Base-by-base conservation (phyloP, 2,797 vertebrate genomes). In the Eutrigla gurnardus region DNA sequence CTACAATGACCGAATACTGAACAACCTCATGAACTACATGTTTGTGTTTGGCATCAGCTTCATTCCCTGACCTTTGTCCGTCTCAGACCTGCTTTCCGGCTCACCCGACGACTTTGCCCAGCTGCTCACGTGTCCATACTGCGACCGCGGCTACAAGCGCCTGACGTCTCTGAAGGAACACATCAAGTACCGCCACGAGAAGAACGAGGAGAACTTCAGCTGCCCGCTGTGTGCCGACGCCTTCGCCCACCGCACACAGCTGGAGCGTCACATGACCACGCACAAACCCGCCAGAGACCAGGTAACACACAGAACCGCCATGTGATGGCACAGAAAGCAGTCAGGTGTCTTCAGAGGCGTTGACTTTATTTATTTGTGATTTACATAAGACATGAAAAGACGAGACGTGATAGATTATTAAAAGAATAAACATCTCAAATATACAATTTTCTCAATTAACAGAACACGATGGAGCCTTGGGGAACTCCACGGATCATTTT, bases 41-140 rank as follows among this genome's bases (percentile, higher is more conserved):
- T 42, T 42, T 42, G 25, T 25, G 25, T 25, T 25, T 25, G 25
- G 42, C 46, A n/a, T 1, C 10, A 17, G 46, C 46, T 40, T 2
- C 39, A 5, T 7, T 0, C 52, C 86, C 33, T 95, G 94, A 96
- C 94, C 94, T 93, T 90, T 94, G 17, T 63, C 84, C 15, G 6
- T n/a, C 73, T 75, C 83, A 98, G 97, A 98, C 91, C 94, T 96
- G 94, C 92, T 94, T 92, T 93, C 95, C 86, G 95, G 96, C 93
- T 94, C 96, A 80, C 93, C 96, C 87, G 97, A 98, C 91, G 97
- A 96, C 95, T 98, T 98, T 66, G 96, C 97, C 92, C 96, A 97
- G 95, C 95, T 98, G 95, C 95, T 98, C 93, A 97, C 97, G 84
- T 99, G 98, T 95, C 97, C 97, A 72, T 97, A 98, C 95, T 99